Evolutionary conservation across 37 sponge, comb jelly and placozoan genomes (phyloP).

Genomic region (Lycopodina hypogea): DNA sequence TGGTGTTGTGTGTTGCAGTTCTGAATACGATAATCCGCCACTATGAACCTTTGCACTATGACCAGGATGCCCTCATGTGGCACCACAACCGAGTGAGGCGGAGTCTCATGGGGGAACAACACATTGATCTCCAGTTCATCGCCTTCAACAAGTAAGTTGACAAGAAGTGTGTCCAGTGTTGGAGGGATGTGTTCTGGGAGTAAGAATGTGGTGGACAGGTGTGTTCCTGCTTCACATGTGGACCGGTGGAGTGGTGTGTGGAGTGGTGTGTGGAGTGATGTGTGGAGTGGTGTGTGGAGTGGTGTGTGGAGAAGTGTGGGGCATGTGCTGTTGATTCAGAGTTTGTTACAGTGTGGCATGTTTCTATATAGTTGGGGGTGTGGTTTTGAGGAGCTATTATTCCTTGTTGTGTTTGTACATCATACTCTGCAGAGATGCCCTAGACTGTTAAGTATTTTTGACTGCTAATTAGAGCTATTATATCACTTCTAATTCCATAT

Average conservation of each 20-base stretch:
- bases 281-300: background rate
- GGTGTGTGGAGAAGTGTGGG: background rate
- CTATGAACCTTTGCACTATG: conserved; percentile 58
- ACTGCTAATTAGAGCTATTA: no score
- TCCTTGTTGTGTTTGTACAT: no score
- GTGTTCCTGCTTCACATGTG: no score
- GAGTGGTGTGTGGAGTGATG: conserved; percentile 10
- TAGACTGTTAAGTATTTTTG: no score
- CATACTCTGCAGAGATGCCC: no score
- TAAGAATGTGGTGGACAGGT: background rate
- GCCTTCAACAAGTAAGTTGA: conserved; percentile 50
- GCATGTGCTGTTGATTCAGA: no score
- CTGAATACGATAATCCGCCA: conserved; percentile 53
- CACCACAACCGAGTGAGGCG: conserved; percentile 49
- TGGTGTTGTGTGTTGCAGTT: no score
- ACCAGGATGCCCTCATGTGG: conserved; percentile 33
- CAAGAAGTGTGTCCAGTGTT: no score
- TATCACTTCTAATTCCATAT: no score
- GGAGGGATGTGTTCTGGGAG: background rate
- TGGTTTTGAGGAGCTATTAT: no score
- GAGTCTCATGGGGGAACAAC: conserved; percentile 23
- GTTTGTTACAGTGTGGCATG: no score
- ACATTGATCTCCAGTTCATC: conserved; percentile 44
- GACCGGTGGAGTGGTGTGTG: background rate
- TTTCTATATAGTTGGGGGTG: no score